A percentile compares a stretch with the other conserved stretches of the same genome.
phyloP scores from a whole-genome alignment of 2,113 vertebrate genomes.

The Xenopus laevis region DNA sequence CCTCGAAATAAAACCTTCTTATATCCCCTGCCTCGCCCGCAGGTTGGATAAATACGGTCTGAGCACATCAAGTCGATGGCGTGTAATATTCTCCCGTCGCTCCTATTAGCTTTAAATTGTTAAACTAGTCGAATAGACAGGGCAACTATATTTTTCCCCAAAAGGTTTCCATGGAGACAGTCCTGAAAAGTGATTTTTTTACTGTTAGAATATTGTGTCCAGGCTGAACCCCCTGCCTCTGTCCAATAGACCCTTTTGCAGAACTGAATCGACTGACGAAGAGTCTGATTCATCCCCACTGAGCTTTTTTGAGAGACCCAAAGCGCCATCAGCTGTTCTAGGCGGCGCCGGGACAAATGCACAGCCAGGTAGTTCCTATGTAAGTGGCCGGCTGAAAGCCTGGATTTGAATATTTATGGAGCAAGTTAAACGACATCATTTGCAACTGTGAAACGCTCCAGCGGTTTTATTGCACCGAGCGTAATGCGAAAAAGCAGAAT shows the following conservation, averaged over 20 bases:
- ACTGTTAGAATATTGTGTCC: not conserved
- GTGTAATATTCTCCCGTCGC: not conserved
- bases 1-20: too few relatives aligned
- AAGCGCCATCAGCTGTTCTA: too few relatives aligned
- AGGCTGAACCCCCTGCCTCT: not conserved
- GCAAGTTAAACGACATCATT: not conserved
- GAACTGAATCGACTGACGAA: not conserved
- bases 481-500: not conserved
- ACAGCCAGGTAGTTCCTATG: not conserved
- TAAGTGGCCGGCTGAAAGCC: not conserved
- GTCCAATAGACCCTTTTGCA: not conserved
- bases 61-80: not conserved
- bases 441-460: not conserved
- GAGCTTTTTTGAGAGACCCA: not conserved
- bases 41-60: too few relatives aligned
- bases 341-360: too few relatives aligned
- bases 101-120: constrained; percentile 18
- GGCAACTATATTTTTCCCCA: not conserved
- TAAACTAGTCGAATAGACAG: not conserved
- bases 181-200: not conserved
- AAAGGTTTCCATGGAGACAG: constrained; percentile 16
- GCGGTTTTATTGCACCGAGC: not conserved
- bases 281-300: not conserved
- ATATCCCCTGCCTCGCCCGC: too few relatives aligned
- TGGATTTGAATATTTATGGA: constrained; percentile 3